Evolutionary conservation across 2,113 vertebrate genomes (phyloP), one percentile per base, ranked within the genome.

Genomic region (Anarhynchus alexandrinus): DNA sequence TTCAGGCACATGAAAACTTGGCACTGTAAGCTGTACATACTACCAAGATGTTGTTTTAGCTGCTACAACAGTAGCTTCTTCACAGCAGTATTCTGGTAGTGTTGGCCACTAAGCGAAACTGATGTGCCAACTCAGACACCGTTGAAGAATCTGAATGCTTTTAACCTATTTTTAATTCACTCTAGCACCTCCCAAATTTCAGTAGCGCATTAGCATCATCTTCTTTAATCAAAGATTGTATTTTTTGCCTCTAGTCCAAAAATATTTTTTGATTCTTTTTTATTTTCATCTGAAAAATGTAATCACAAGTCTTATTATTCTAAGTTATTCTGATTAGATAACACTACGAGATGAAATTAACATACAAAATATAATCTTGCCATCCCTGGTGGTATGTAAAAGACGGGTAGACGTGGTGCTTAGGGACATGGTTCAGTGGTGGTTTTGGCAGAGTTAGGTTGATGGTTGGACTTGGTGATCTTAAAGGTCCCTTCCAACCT

Each of bases 121-220:
- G n/a, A 59, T 77, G 30, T 94, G 61, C 23, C 64, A 76, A 71
- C 54, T 81, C 52, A 62, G 64, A 74, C 66, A 82, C 40, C 73
- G 57, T 0, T 81, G 59, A 86, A 93, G 57, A 86, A 91, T 82
- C 30, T 79, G 58, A 90, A 42, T 72, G 82, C 40, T 95, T 91
- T 86, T 64, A 82, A 94, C 47, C 29, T 76, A n/a, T 93, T 95
- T 92, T 96, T 95, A 94, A 95, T 92, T 89, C 96, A 92, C 45
- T 40, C 23, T 54, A 73, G 71, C 64, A 69, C 58, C 79, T 97
- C 45, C 12, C 14, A 42, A 57, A 62, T 71, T 74, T 76, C 94
- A 85, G 82, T 78, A 91, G 59, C 78, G 67, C 80, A 95, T 91
- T 95, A 93, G 83, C 40, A 78, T 65, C 11, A 57, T 78, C 66